These are phyloP conservation scores for Drosophila prosaltans DNA, from an alignment of 1,140 invertebrate species.

Conservation along the genomic window DNA sequence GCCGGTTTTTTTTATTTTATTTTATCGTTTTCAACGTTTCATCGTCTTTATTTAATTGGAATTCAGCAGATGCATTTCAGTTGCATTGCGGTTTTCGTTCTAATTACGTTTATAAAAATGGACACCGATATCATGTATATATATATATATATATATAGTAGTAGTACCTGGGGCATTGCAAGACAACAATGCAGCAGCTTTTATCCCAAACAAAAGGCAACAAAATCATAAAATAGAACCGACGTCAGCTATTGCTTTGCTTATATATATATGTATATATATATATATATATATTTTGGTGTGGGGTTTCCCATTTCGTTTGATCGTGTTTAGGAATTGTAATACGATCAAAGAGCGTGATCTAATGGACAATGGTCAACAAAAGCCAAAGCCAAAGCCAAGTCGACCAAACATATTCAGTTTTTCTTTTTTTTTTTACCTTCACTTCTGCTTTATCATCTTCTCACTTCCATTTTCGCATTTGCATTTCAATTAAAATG, in stretches of 20 bases:
- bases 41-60: slow-evolving; percentile 59
- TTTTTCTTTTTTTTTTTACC: slow-evolving; percentile 1
- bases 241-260: slow-evolving; percentile 41
- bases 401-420: background rate
- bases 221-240: slow-evolving; percentile 29
- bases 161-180: background rate
- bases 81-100: slow-evolving; percentile 59
- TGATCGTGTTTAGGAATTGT: slow-evolving; percentile 69
- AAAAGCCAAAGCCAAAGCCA: slow-evolving; percentile 3
- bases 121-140: slow-evolving; percentile 50
- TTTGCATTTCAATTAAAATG: slow-evolving; percentile 74
- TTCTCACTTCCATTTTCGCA: slow-evolving; percentile 36
- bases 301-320: slow-evolving; percentile 51
- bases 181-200: slow-evolving; percentile 14
- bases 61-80: slow-evolving; percentile 73
- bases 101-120: slow-evolving; percentile 61
- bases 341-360: slow-evolving; percentile 63
- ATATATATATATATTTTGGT: slow-evolving; percentile 17
- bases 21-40: background rate
- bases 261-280: background rate
- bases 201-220: slow-evolving; percentile 16
- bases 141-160: slow-evolving; percentile 16
- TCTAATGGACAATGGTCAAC: slow-evolving; percentile 51
- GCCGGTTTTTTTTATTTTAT: slow-evolving; percentile 17
- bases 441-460: slow-evolving; percentile 22